Percentiles rank a stretch among this genome's conserved stretches.
Conservation (phyloP, 53 echinoderm and acorn worm species). For the Hippasteria phrygiana region DNA sequence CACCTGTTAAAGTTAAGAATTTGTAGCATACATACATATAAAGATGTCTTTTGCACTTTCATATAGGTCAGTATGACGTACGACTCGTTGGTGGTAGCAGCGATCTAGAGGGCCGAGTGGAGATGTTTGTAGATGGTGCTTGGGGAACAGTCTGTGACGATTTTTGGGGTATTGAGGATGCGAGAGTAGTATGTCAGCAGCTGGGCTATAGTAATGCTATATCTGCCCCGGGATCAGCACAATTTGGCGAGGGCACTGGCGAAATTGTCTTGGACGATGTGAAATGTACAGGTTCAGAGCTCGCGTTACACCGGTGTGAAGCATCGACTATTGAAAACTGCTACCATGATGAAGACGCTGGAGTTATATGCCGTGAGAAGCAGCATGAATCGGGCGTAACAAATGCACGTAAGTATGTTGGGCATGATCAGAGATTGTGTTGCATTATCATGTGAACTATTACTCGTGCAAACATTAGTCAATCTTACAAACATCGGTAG, state of each 20-base stretch:
- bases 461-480: too few species aligned
- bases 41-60: too few species aligned
- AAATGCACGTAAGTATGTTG: too few species aligned
- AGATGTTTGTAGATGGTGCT: slow-evolving; percentile 8
- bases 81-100: slow-evolving; percentile 44
- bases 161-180: slow-evolving; percentile 5
- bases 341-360: not conserved
- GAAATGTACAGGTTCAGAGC: slow-evolving; percentile 6
- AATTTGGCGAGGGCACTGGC: slow-evolving; percentile 6
- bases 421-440: too few species aligned
- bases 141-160: slow-evolving; percentile 50
- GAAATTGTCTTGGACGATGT: not conserved
- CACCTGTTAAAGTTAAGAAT: too few species aligned
- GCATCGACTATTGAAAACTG: not conserved
- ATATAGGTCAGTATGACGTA: not conserved
- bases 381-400: too few species aligned
- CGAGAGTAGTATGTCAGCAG: slow-evolving; percentile 23
- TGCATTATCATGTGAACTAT: too few species aligned
- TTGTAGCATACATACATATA: too few species aligned
- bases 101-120: slow-evolving; percentile 26
- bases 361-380: slow-evolving; percentile 56
- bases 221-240: not conserved
- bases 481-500: too few species aligned
- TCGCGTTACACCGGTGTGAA: not conserved
- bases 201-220: not conserved